Evolutionary conservation across 2,113 vertebrate genomes (phyloP).

Genomic region (Anarhynchus alexandrinus): DNA sequence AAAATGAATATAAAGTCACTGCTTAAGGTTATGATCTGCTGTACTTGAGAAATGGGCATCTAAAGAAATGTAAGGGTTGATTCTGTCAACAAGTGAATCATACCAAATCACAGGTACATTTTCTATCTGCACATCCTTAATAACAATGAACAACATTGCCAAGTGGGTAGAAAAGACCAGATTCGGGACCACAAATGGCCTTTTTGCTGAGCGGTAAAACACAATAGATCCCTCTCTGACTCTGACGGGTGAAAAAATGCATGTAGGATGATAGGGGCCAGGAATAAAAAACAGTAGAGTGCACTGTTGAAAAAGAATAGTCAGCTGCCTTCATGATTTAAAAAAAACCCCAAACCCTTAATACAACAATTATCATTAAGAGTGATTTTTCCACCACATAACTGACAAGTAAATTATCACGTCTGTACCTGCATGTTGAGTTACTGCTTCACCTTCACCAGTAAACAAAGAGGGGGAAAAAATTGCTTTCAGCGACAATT

Average conservation of each 20-base stretch:
- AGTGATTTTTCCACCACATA: conserved; percentile 23
- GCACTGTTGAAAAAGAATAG: conserved; percentile 36
- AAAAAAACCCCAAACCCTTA: not conserved
- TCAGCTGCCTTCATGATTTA: not conserved
- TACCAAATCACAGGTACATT: not conserved
- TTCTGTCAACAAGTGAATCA: not conserved
- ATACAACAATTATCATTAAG: conserved; percentile 50
- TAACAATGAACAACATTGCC: not conserved
- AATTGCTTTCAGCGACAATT: conserved; percentile 31
- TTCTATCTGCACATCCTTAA: not conserved
- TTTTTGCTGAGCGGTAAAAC: not conserved
- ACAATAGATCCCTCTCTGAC: not conserved
- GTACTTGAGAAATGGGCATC: not conserved
- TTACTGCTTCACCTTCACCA: conserved; percentile 38
- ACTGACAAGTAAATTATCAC: conserved; percentile 47
- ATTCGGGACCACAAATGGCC: not conserved
- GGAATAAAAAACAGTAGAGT: conserved; percentile 36
- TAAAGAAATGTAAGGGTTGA: not conserved
- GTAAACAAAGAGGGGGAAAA: conserved; percentile 12
- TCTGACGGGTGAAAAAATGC: not conserved
- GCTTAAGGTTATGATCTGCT: not conserved
- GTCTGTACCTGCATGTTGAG: conserved; percentile 51
- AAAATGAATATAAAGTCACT: not conserved
- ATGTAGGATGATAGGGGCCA: not conserved
- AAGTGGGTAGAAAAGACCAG: not conserved